Evolutionary conservation across 2,797 vertebrate genomes (phyloP), one percentile per base, ranked within the genome.

Genomic region (Falco peregrinus): DNA sequence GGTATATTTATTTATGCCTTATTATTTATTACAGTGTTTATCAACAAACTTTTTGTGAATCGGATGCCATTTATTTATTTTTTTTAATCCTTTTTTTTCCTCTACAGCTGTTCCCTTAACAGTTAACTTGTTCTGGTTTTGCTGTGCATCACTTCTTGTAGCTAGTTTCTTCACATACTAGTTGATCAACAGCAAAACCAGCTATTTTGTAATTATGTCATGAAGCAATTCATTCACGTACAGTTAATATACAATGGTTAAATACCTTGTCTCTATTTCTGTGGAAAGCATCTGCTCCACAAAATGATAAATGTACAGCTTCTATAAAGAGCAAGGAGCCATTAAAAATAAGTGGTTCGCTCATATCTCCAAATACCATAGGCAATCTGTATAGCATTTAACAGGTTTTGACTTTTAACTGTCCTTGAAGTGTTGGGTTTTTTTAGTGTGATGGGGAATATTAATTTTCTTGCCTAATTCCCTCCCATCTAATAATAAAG

Each of bases 41-140:
- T 78, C 47, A 79, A 78, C 77, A 84, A 64, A 61, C 10, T 77
- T 33, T 82, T 31, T 33, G 50, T 69, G 63, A 84, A 24, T 84
- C 33, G 67, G 24, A 26, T 3, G 3, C 53, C 22, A 29, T n/a
- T 56, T 45, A 31, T 63, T 47, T 8, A 6, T 3, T 56, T 45
- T n/a, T 63, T 47, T 8, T 6, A 2, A 6, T 1, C 18, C n/a
- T 25, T 9, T 37, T 20, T 48, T 51, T 35, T 39, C 29, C n/a
- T 69, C 25, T 71, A 9, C 54, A 89, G 22, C 69, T 84, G 14
- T 86, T 92, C 18, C 11, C 31, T 50, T 68, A 59, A 5, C 16
- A 78, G 45, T 84, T 68, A 78, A 26, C 89, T 78, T 89, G 22
- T 86, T 87, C 31, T 68, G 28, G 2, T 56, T 94, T 93, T 77